Evolutionary conservation across 2,888 invertebrate species (phyloP), one percentile per base, ranked within the genome.

Genomic region (Hydraecia micacea): DNA sequence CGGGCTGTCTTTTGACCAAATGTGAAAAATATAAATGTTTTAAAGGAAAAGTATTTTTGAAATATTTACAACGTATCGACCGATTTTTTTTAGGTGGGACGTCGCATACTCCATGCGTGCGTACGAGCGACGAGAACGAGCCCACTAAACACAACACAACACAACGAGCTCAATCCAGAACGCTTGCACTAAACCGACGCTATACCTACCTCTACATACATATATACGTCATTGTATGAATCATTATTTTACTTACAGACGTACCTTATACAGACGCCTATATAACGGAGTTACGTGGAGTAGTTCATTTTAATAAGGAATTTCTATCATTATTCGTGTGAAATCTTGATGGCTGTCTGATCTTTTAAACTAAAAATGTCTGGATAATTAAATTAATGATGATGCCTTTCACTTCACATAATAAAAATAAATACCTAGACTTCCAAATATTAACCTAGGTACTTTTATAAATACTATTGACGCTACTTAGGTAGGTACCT

Each of bases 51-150:
- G 46, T 79, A 77, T 77, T 77, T 68, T 62, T 55, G 68, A 86
- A 84, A 73, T 86, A 73, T 85, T 86, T 65, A 79, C 72, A 70
- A 73, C 73, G 76, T 86, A 75, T 84, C 76, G 80, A 83, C 84
- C 81, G 81, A 86, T 72, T 79, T 84, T 81, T 36, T 85, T 85
- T 87, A 86, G 74, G 74, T 80, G 80, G 87, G 85, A 87, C 89
- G 89, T 88, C 88, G 89, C 88, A 89, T 89, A 84, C 84, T 87
- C 85, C 80, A 91, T 88, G 88, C 90, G 91, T 91, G 91, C 91
- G 91, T 87, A 90, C 91, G 89, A 89, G 87, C 91, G 91, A 86
- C 88, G 91, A 90, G 90, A 91, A 87, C 88, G 89, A 90, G 89
- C 90, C 85, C 91, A 92, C 91, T 92, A 91, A 91, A 88, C 88